Conservation (phyloP, 2,797 vertebrate species). For the Spea hammondii region DNA sequence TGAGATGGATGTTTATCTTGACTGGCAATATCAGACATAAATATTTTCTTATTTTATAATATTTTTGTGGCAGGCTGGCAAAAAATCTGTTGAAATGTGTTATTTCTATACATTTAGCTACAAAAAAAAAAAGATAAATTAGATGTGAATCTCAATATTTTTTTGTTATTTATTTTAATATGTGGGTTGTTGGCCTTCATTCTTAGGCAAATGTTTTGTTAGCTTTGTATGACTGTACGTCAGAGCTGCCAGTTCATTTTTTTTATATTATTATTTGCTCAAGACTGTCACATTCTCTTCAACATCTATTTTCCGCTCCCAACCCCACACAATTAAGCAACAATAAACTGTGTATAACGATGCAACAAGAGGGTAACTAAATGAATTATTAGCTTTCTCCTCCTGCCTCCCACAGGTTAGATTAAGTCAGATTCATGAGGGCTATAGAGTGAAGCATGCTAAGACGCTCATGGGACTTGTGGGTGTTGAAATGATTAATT, state of each 20-base stretch:
- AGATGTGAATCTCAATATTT: too few species aligned
- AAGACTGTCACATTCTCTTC: neutral
- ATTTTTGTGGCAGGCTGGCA: neutral
- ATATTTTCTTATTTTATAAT: neutral
- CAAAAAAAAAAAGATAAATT: too few species aligned
- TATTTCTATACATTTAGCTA: too few species aligned
- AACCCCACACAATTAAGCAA: neutral
- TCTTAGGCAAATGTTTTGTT: too few species aligned
- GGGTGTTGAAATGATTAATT: slow-evolving; percentile 51
- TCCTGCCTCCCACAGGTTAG: slow-evolving; percentile 1
- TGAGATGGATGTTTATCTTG: too few species aligned
- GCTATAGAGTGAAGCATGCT: neutral
- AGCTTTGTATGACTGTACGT: too few species aligned
- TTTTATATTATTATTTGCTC: too few species aligned
- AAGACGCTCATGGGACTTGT: slow-evolving; percentile 5
- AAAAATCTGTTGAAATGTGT: too few species aligned
- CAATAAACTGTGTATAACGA: neutral
- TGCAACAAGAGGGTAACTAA: neutral
- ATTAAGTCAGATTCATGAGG: slow-evolving; percentile 13
- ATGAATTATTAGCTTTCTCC: neutral
- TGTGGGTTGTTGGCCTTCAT: too few species aligned
- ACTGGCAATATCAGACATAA: too few species aligned
- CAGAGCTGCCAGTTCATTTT: too few species aligned
- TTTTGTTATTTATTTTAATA: too few species aligned
- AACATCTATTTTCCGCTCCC: neutral